Evolutionary conservation across 2,113 vertebrate species (phyloP).

Genomic region (Megaceryle maxima): DNA sequence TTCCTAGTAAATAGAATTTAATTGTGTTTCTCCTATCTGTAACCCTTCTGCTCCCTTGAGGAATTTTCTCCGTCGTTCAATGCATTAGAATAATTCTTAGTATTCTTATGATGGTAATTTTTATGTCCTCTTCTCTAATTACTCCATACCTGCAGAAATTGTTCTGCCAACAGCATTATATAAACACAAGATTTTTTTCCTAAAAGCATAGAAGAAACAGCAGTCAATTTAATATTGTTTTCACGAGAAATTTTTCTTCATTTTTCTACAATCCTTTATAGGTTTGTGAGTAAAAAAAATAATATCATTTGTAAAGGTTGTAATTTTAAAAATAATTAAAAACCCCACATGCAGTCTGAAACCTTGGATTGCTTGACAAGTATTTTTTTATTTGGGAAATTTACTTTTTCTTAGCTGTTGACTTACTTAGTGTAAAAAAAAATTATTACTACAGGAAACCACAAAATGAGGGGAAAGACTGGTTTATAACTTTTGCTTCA

Average conservation of each 20-base stretch:
- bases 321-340: neutral
- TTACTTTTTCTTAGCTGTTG: neutral
- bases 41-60: conserved; percentile 42
- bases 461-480: neutral
- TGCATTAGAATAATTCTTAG: conserved; percentile 28
- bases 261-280: neutral
- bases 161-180: conserved; percentile 26
- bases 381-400: conserved; percentile 38
- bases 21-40: conserved; percentile 55
- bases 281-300: neutral
- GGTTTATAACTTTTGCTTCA: neutral
- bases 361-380: neutral
- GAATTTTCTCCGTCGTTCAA: neutral
- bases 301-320: neutral
- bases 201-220: conserved; percentile 41
- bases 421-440: neutral
- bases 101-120: conserved; percentile 10
- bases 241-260: neutral
- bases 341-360: neutral
- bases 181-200: conserved; percentile 9
- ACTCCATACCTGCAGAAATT: conserved; percentile 40
- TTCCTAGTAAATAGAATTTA: conserved; percentile 56
- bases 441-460: neutral
- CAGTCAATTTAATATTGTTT: conserved; percentile 43
- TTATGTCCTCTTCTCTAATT: conserved; percentile 45